Evolutionary conservation across 1,140 invertebrate genomes (phyloP), one percentile per base, ranked within the genome.

Genomic region (Mya arenaria): DNA sequence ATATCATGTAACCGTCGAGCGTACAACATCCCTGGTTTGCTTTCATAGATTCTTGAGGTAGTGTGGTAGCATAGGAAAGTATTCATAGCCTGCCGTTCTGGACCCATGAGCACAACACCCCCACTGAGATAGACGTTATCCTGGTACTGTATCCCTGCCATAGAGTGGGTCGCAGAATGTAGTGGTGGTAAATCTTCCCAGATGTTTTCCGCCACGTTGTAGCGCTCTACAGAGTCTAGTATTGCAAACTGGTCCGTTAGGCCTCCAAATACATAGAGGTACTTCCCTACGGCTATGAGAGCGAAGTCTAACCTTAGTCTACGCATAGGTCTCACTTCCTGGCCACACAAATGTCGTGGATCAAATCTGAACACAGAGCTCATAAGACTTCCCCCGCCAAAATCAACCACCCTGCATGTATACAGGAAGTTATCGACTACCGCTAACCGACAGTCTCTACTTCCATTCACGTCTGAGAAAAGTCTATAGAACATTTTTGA

Each of bases 171-270:
- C 10, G 91, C 86, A n/a, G 79, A 62, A 5, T 96, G 96, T 82
- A 98, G 93, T 30, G 96, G 94, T 32, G 95, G 95, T 84, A 95
- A 95, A 79, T 96, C 94, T 71, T 94, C 94, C 97, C 97, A 98
- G 41, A 93, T 93, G 90, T 97, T 95, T 15, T 94, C 95, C 69
- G 95, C 92, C 0, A 97, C 96, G 93, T 97, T 96, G 91, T 96
- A 98, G 84, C 95, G 94, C 91, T 98, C 97, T 0, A 97, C 96
- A 17, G 95, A 95, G 71, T 96, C 95, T 60, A 97, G 95, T 17
- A 96, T 97, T 72, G 95, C 97, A 92, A 98, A 97, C 85, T 97
- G 96, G 2, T 97, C 97, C 23, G 98, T 96, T 96, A 97, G 98
- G 13, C 98, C 98, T 37, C 98, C 98, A 89, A 99, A 96, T 0